A percentile compares a stretch with the other conserved stretches of the same genome.
phyloP scores from a whole-genome alignment of 2,888 invertebrate genomes.

The Urechis unicinctus region DNA sequence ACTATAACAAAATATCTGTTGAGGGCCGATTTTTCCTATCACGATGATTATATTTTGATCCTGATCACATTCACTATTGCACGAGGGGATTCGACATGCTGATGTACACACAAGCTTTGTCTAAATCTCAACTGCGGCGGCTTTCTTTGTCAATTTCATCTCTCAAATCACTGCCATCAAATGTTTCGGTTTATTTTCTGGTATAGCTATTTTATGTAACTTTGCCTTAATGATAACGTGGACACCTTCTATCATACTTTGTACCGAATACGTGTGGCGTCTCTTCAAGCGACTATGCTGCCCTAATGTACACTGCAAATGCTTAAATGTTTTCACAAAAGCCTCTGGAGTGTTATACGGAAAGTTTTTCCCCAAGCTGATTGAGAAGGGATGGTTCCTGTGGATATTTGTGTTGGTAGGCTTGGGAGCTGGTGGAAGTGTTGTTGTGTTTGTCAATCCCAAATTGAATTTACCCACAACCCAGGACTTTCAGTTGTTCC shows the following conservation, averaged over 20 bases:
- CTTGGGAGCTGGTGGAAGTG: constrained; percentile 6
- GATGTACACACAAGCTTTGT: too few relatives aligned
- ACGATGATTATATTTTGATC: too few relatives aligned
- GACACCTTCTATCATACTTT: constrained; percentile 81
- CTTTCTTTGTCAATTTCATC: constrained; percentile 85
- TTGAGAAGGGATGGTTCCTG: constrained; percentile 16
- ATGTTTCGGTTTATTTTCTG: constrained; percentile 70
- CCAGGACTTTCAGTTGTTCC: constrained; percentile 17
- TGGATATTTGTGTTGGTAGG: constrained; percentile 38
- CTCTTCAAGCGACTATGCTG: background rate
- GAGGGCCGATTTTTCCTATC: too few relatives aligned
- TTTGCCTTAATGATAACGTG: constrained; percentile 84
- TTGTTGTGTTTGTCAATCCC: constrained; percentile 14
- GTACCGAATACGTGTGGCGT: constrained; percentile 56
- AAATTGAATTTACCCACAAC: constrained; percentile 10
- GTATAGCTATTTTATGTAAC: constrained; percentile 82
- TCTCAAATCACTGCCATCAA: constrained; percentile 80
- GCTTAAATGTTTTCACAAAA: background rate
- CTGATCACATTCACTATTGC: too few relatives aligned
- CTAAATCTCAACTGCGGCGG: constrained; percentile 90
- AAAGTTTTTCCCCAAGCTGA: background rate
- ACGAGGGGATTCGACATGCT: too few relatives aligned
- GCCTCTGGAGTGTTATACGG: background rate
- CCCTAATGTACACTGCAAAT: background rate
- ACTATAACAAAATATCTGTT: too few relatives aligned